Evolutionary conservation across 2,888 invertebrate species (phyloP).

Genomic region (Leucophora obtusa): DNA sequence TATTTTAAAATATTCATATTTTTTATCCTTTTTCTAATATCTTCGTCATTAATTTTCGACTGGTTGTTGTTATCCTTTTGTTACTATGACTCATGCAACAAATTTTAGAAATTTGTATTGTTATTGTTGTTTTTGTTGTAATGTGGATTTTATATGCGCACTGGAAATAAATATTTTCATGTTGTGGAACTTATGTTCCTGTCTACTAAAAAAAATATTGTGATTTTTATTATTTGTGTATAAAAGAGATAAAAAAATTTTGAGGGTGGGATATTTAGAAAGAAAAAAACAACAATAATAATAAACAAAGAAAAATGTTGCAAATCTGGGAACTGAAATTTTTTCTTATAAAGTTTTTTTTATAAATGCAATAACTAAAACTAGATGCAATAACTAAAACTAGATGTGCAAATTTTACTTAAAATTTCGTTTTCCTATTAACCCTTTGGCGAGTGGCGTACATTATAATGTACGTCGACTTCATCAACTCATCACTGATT

Average conservation of each 20-base stretch:
- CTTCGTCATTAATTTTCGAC: background rate
- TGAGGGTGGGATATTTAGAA: background rate
- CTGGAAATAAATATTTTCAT: slow-evolving; percentile 44
- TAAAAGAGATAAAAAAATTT: slow-evolving; percentile 14
- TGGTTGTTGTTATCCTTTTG: slow-evolving; percentile 20
- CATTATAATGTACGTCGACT: no score
- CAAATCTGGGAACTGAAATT: no score
- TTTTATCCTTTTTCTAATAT: background rate
- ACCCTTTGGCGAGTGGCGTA: no score
- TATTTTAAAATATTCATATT: background rate
- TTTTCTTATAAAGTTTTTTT: no score
- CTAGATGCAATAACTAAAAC: no score
- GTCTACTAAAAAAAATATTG: slow-evolving; percentile 49
- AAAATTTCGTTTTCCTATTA: no score
- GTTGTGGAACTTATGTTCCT: slow-evolving; percentile 35
- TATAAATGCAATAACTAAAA: no score
- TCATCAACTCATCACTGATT: no score
- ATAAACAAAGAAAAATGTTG: background rate
- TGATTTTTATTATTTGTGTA: slow-evolving; percentile 26
- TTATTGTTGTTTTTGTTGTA: slow-evolving; percentile 29
- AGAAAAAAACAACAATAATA: background rate
- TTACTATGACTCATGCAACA: slow-evolving; percentile 60
- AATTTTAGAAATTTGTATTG: slow-evolving; percentile 35
- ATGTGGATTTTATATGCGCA: slow-evolving; percentile 58
- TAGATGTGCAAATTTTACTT: no score